Percentiles rank a stretch among this genome's conserved stretches.
Evolutionary conservation across 2,888 invertebrate species (phyloP).

Genomic region (Lycocerus yunnanus): DNA sequence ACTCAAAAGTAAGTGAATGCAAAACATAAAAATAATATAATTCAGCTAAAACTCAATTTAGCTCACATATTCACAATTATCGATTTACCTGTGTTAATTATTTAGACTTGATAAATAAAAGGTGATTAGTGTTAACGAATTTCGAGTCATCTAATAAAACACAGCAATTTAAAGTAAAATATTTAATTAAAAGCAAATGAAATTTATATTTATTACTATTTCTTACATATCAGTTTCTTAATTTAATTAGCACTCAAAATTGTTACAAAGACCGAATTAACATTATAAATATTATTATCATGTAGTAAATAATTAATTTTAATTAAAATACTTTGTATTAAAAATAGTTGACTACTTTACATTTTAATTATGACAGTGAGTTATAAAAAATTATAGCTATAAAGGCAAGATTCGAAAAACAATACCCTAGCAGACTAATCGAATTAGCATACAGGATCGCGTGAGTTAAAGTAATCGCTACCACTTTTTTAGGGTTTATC

Average conservation of each 20-base stretch:
- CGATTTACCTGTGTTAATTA: constrained; percentile 1
- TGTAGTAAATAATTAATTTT: no score
- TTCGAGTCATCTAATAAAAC: background rate
- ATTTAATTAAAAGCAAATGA: constrained; percentile 1
- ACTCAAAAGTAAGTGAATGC: background rate
- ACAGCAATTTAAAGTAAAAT: background rate
- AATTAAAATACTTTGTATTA: no score
- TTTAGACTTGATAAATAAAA: background rate
- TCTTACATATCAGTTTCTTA: background rate
- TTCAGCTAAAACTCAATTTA: background rate
- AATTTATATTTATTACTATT: background rate
- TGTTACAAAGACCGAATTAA: background rate
- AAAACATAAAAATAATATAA: background rate
- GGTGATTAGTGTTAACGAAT: background rate
- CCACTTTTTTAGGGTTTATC: background rate
- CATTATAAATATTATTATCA: no score
- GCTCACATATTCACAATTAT: background rate
- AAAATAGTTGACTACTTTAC: background rate
- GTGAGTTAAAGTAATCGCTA: background rate
- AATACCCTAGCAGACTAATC: background rate
- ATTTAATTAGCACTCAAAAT: background rate
- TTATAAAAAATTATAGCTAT: background rate
- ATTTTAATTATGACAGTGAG: background rate
- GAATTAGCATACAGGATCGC: background rate
- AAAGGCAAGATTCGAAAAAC: background rate